Conservation (phyloP, 2,888 invertebrate species). For the Temnothorax ravouxi region DNA sequence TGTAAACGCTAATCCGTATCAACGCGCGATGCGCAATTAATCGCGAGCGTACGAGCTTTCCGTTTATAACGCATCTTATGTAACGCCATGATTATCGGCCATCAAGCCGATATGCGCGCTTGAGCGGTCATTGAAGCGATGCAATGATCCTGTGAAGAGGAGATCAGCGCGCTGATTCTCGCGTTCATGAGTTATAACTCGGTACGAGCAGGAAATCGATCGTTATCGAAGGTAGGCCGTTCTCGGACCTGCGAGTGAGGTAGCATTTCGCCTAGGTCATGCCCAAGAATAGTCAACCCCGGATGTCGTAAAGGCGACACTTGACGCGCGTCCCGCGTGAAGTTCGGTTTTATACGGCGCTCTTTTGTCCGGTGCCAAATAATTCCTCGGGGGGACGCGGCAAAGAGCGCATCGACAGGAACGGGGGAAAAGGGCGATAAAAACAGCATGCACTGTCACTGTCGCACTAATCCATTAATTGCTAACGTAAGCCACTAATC, state of each 20-base stretch:
- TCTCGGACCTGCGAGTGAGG: conserved; percentile 27
- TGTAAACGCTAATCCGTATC: conserved; percentile 25
- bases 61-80: conserved; percentile 34
- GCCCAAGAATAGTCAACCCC: conserved; percentile 64
- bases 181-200: conserved; percentile 35
- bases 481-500: background rate
- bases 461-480: background rate
- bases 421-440: background rate
- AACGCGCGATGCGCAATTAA: conserved; percentile 24
- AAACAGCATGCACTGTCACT: background rate
- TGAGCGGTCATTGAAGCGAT: conserved; percentile 39
- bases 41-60: conserved; percentile 24
- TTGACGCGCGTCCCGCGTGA: background rate
- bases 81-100: conserved; percentile 27
- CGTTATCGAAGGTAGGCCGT: conserved; percentile 33
- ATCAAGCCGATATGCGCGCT: conserved; percentile 18
- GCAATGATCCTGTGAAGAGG: conserved; percentile 21
- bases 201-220: conserved; percentile 47
- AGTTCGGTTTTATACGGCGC: background rate
- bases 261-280: conserved; percentile 68
- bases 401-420: background rate
- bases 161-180: conserved; percentile 22
- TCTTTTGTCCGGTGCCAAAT: conserved; percentile 1
- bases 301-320: conserved; percentile 17
- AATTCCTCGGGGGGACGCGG: background rate